Base-by-base conservation (phyloP, 2,797 vertebrate species). In the Octomys mimax region DNA sequence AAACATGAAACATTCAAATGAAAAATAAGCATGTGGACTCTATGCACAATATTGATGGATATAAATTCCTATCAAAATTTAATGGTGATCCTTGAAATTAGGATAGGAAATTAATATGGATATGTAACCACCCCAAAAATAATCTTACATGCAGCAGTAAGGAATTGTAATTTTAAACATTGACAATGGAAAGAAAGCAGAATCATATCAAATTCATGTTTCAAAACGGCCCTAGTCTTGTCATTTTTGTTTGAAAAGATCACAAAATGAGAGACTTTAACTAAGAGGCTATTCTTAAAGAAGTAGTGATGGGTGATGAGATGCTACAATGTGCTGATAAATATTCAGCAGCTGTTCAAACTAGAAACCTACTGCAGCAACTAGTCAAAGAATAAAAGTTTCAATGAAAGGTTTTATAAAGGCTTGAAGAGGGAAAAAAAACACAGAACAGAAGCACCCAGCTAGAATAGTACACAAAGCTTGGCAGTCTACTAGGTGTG, bases 171-270 rank as follows among this genome's bases (percentile, higher is more conserved):
- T 71, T 57, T 88, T 80, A 93, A 82, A 3, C 21, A 6, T 54
- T 52, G 57, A 77, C 61, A 33, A 33, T 64, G 57, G 49, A 83
- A 87, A 28, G 9, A 61, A 84, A 87, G 19, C 21, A 91, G 62
- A 33, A 87, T 81, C 28, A 39, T 31, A 80, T 42, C 49, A 73
- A 91, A 31, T 64, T 57, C 61, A 5, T 80, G 12, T 85, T 64
- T 93, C 33, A 1, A 71, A 91, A 94, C 87, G 64, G 79, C 66
- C 83, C 81, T 0, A 1, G 24, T 92, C 57, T 73, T 77, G 14
- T 68, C 5, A 42, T 57, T 87, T 92, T 91, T 89, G 31, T 88
- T 86, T 91, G 39, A 78, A n/a, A 9, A 62, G 80, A 77, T 36
- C 31, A 77, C 52, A 61, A 84, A 77, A 87, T 28, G 1, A 54